Percentiles rank a stretch among this genome's conserved stretches.
phyloP scores from a whole-genome alignment of 2,797 vertebrate genomes.

The Sebastolobus alascanus region DNA sequence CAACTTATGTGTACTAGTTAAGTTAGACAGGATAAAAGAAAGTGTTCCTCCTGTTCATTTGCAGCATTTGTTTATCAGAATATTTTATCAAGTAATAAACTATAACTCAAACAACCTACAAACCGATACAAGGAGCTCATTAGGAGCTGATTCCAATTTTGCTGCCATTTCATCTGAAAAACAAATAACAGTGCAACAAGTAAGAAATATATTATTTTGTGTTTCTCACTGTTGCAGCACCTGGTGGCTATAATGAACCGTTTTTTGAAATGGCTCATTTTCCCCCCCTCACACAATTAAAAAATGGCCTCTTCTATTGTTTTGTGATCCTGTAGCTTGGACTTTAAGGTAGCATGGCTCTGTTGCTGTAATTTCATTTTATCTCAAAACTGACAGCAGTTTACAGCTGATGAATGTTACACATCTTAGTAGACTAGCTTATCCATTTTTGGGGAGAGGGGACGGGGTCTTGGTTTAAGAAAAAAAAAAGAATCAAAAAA shows the following conservation, averaged over 20 bases:
- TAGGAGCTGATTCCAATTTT: slow-evolving; percentile 7
- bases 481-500: slow-evolving; percentile 74
- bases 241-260: slow-evolving; percentile 32
- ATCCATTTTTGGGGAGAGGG: slow-evolving; percentile 87
- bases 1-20: not conserved
- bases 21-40: slow-evolving; percentile 33
- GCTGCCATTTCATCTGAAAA: slow-evolving; percentile 34
- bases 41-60: slow-evolving; percentile 37
- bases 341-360: slow-evolving; percentile 99
- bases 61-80: slow-evolving; percentile 26
- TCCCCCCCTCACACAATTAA: slow-evolving; percentile 42
- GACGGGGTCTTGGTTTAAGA: slow-evolving; percentile 84
- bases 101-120: slow-evolving; percentile 10
- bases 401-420: slow-evolving; percentile 94
- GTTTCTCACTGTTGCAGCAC: slow-evolving; percentile 23
- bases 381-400: slow-evolving; percentile 89
- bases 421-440: slow-evolving; percentile 93
- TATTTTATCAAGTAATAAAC: slow-evolving; percentile 25
- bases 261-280: slow-evolving; percentile 68
- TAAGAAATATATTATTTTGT: slow-evolving; percentile 8
- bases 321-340: slow-evolving; percentile 92
- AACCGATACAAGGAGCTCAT: slow-evolving; percentile 26
- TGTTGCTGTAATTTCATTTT: slow-evolving; percentile 89
- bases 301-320: slow-evolving; percentile 69
- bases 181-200: slow-evolving; percentile 30